Evolutionary conservation across 1,140 invertebrate genomes (phyloP).

Genomic region (Atta colombica): DNA sequence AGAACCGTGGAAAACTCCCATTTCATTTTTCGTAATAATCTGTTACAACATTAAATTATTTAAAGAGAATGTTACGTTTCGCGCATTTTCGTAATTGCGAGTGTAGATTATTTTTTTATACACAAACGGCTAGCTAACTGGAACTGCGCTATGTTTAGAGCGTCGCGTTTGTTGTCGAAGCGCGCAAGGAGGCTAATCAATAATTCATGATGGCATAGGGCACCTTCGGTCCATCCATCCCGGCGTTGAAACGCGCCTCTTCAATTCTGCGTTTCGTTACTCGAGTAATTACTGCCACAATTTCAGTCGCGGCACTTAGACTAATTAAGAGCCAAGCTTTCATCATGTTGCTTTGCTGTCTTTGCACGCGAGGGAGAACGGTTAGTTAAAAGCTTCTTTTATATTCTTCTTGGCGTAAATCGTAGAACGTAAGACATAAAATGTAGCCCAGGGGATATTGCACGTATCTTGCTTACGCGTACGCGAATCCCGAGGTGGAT

Average conservation of each 20-base stretch:
- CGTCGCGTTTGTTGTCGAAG: constrained; percentile 15
- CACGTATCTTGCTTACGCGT: not conserved
- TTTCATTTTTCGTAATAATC: not conserved
- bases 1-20: not conserved
- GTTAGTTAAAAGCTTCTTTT: constrained; percentile 48
- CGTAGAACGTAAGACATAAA: constrained; percentile 17
- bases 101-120: not conserved
- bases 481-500: not conserved
- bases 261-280: constrained; percentile 34
- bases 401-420: constrained; percentile 26
- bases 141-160: constrained; percentile 1
- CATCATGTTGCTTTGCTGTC: not conserved
- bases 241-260: constrained; percentile 6
- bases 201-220: constrained; percentile 39
- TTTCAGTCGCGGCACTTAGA: constrained; percentile 53
- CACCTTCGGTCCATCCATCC: constrained; percentile 9
- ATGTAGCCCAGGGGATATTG: constrained; percentile 5
- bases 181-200: constrained; percentile 47
- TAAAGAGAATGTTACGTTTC: not conserved
- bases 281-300: constrained; percentile 48
- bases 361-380: not conserved
- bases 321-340: constrained; percentile 43
- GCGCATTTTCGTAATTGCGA: not conserved
- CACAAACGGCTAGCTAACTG: not conserved
- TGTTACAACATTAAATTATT: not conserved